These are phyloP conservation scores for Isurus oxyrinchus DNA, from an alignment of 2,113 vertebrate species.

Conservation along the genomic window DNA sequence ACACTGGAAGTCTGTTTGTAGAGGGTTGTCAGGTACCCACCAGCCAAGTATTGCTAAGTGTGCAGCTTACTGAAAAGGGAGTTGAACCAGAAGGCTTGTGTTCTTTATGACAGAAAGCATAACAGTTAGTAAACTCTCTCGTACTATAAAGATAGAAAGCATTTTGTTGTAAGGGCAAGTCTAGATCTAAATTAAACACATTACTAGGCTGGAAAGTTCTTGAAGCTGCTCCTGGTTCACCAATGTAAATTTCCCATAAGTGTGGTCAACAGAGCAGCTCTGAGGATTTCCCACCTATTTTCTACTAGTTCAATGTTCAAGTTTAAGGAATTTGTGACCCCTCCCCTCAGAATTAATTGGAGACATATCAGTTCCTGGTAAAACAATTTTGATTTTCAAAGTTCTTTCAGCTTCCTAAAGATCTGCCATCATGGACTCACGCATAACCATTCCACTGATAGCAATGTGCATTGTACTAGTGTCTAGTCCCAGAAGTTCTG, in stretches of 20 bases:
- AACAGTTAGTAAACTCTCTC: neutral
- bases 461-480: neutral
- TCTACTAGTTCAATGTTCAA: neutral
- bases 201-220: neutral
- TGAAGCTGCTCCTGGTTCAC: neutral
- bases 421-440: neutral
- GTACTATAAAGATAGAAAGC: neutral
- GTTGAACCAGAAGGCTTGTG: neutral
- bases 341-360: neutral
- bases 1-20: neutral
- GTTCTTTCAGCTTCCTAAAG: neutral
- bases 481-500: neutral
- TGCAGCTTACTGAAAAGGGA: neutral
- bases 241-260: neutral
- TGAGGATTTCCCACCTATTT: neutral
- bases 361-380: neutral
- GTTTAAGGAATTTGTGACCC: neutral
- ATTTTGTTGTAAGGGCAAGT: neutral
- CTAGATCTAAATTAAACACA: neutral
- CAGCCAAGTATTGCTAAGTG: neutral
- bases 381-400: neutral
- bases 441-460: neutral
- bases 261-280: neutral
- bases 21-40: neutral
- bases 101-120: neutral